phyloP scores from a whole-genome alignment of 2,888 invertebrate species.

The Lottia gigantea region DNA sequence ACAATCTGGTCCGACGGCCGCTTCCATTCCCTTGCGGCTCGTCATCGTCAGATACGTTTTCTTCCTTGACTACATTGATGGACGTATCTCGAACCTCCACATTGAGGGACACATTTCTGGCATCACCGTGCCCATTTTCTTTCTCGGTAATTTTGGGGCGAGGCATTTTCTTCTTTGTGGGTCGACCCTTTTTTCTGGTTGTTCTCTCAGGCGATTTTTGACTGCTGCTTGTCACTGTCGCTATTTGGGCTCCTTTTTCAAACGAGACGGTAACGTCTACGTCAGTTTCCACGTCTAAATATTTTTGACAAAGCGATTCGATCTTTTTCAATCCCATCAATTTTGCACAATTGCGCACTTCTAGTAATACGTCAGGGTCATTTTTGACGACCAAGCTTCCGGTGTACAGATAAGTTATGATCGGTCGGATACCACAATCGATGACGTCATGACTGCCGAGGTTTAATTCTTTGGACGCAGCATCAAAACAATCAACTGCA shows the following conservation, averaged over 20 bases:
- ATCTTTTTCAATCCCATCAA: background rate
- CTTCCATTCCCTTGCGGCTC: background rate
- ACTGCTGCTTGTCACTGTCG: background rate
- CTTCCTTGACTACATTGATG: background rate
- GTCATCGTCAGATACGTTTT: background rate
- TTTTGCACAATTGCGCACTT: background rate
- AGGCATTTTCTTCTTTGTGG: background rate
- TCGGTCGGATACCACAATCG: background rate
- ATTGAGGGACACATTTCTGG: background rate
- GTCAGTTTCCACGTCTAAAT: background rate
- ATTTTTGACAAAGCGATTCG: background rate
- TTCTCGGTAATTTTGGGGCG: too few relatives aligned
- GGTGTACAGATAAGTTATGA: background rate
- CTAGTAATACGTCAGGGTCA: background rate
- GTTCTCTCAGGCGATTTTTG: background rate
- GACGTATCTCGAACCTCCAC: slow-evolving; percentile 1
- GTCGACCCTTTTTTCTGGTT: background rate
- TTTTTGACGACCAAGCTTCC: background rate
- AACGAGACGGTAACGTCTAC: background rate
- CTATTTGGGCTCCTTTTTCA: background rate
- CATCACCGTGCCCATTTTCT: background rate
- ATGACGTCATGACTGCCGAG: too few relatives aligned
- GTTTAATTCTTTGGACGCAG: too few relatives aligned
- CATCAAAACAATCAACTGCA: slow-evolving; percentile 5
- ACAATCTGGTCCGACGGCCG: background rate